Base-by-base conservation (phyloP, 2,888 invertebrate genomes). In the Nymphalis urticae region DNA sequence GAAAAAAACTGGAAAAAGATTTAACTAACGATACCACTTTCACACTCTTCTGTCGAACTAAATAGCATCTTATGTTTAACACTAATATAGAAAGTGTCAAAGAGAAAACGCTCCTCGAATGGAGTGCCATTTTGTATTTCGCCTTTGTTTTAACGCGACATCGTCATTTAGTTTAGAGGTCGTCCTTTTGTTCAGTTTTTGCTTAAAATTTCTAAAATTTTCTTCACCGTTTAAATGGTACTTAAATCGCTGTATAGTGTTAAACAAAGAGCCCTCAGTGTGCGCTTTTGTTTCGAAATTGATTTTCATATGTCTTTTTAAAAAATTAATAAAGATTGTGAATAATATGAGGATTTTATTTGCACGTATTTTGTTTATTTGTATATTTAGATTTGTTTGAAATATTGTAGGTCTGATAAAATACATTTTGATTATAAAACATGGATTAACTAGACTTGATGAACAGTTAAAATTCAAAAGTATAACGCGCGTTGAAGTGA, bases 41-140 rank as follows among this genome's bases (percentile, higher is more conserved):
- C 54, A 56, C 54, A 27, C 54, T 27, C 7, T 6, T 53, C 53
- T 54, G 27, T 27, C 16, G 32, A 27, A 56, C 54, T 32, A 32
- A 56, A 32, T 13, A 56, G 27, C n/a, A 8, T 54, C 27, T 56
- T 56, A 32, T 56, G 58, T 58, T 19, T 19, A 42, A 58, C 66
- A 66, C 24, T 56, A 56, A 51, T 63, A 53, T 64, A 71, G 71
- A 71, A 71, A 71, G 66, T 71, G 53, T 47, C 59, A 48, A 67
- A 67, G 61, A 59, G 63, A 67, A 70, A 70, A 70, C 21, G 7
- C 47, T 53, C 62, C 56, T 48, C 47, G 59, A 21, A 53, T 21
- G 63, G 53, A 54, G 27, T 47, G 48, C 17, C 48, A 61, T 61
- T 62, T 62, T 48, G 66, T 66, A 24, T 66, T 62, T 48, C n/a